Evolutionary conservation across 2,113 vertebrate species (phyloP), one percentile per base, ranked within the genome.

Genomic region (Hemibagrus wyckioides): DNA sequence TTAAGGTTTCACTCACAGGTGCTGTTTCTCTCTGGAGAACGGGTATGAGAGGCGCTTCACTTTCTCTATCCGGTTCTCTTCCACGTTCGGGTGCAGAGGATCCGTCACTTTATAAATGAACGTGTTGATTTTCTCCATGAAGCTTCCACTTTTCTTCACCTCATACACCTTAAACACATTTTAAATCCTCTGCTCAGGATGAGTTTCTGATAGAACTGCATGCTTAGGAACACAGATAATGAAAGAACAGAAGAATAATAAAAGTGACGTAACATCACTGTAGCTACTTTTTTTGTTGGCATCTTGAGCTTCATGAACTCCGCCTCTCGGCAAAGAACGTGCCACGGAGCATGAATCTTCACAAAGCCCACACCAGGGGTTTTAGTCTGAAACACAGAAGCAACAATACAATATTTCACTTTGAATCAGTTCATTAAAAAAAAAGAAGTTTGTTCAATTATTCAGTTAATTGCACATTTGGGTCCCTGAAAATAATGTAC

Each of bases 21-120:
- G 97, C 86, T 97, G 97, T 82, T 98, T 99, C 92, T 99, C 98
- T 85, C 98, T 94, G 90, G 97, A 98, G 95, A 99, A 99, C 0
- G 97, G 96, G 85, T 98, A 98, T 11, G 97, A 99, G 73, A 99
- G 96, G 65, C 96, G 97, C 92, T 99, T 99, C 89, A 95, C 92
- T 0, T 93, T 96, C 91, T 96, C 95, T 1, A 94, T 93, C 30
- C 95, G 94, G 89, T 94, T 95, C 63, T 97, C 97, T 0, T 97
- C 96, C 88, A 99, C 96, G 82, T 96, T 97, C 28, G 98, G 98
- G 88, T 97, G 97, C 87, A 99, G 97, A 50, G 97, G 97, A 88
- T 97, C 97, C 0, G 97, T 95, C 83, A 96, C 95, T 93, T 98
- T 99, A 90, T 95, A 96, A 87, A 98, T 92, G 28, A 99, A 94